phyloP scores from a whole-genome alignment of 2,113 vertebrate species.

The Prochilodus magdalenae region DNA sequence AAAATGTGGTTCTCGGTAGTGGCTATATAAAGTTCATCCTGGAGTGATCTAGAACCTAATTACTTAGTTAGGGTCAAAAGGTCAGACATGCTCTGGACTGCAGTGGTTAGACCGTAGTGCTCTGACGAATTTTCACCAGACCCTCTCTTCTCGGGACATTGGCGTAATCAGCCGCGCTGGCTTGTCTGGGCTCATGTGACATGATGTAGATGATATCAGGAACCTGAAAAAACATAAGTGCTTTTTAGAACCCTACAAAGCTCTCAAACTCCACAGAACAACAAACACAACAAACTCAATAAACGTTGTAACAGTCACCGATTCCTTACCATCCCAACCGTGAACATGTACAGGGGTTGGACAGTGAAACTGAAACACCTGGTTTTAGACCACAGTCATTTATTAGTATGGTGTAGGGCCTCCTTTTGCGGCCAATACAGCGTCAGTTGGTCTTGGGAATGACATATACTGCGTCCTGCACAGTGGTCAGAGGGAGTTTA shows the following conservation, averaged over 20 bases:
- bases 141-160: not conserved
- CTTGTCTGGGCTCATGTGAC: not conserved
- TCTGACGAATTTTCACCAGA: constrained; percentile 2
- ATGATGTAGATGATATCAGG: constrained; percentile 18
- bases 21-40: not conserved
- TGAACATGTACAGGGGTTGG: too few species aligned
- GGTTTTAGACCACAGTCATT: too few species aligned
- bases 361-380: too few species aligned
- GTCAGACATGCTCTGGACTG: not conserved
- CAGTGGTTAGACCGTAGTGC: constrained; percentile 29
- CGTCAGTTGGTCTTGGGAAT: too few species aligned
- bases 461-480: too few species aligned
- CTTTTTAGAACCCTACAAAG: not conserved
- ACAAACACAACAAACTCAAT: too few species aligned
- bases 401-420: too few species aligned
- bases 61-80: not conserved
- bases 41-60: not conserved
- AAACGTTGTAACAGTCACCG: too few species aligned
- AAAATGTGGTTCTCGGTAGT: not conserved
- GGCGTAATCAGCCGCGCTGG: not conserved
- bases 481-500: too few species aligned
- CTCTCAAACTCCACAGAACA: too few species aligned
- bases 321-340: too few species aligned
- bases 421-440: too few species aligned
- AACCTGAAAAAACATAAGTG: constrained; percentile 8